Conservation (phyloP, 2,797 vertebrate species). For the Myotis planiceps region DNA sequence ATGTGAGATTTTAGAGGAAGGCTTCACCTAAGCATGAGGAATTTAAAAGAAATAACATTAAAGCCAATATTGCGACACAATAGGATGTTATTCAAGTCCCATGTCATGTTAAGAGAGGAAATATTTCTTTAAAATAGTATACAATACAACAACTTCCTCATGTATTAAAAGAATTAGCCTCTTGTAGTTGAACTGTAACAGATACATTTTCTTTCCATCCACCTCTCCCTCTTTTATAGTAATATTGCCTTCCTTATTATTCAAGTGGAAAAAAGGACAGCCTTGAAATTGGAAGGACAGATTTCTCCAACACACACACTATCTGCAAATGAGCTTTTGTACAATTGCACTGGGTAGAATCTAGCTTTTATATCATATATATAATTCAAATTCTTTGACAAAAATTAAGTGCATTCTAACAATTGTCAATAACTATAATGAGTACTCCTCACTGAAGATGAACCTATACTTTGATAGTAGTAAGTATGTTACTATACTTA, state of each 20-base stretch:
- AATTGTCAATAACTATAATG: conserved; percentile 52
- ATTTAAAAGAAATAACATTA: neutral
- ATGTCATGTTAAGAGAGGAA: neutral
- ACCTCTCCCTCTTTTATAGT: neutral
- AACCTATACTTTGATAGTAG: conserved; percentile 44
- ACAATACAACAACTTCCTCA: neutral
- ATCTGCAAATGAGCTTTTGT: conserved; percentile 27
- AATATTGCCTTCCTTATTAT: conserved; percentile 36
- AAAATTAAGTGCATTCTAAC: conserved; percentile 46
- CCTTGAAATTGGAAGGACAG: conserved; percentile 34
- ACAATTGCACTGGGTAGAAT: neutral
- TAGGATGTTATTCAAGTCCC: neutral
- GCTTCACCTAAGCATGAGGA: neutral
- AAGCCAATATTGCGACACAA: neutral
- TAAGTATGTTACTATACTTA: conserved; percentile 31
- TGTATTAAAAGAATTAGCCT: conserved; percentile 3
- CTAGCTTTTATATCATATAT: conserved; percentile 36
- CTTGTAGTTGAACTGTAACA: conserved; percentile 13
- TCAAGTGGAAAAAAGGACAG: neutral
- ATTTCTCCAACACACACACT: neutral
- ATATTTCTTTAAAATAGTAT: conserved; percentile 8
- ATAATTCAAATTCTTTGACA: conserved; percentile 34
- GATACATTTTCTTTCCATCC: neutral
- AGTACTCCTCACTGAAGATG: conserved; percentile 18
- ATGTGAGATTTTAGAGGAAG: conserved; percentile 10